phyloP scores from a whole-genome alignment of 2,888 invertebrate genomes.

The Leptopilina drosophilae region DNA sequence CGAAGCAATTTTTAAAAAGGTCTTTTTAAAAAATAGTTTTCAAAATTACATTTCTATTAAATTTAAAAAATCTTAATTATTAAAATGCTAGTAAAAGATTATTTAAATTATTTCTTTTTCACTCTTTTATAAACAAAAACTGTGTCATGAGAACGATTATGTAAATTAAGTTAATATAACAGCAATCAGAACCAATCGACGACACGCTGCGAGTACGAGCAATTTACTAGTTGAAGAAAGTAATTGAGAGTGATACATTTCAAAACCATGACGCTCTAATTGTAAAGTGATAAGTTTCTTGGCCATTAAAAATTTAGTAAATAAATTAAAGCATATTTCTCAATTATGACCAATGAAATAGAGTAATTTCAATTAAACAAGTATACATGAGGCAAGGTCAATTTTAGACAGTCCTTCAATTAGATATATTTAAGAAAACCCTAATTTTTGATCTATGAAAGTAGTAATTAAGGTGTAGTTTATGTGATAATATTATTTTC shows the following conservation, averaged over 20 bases:
- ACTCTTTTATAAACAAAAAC: slow-evolving; percentile 27
- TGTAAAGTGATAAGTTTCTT: slow-evolving; percentile 24
- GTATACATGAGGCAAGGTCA: too few species aligned
- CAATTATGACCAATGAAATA: too few species aligned
- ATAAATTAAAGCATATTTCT: background rate
- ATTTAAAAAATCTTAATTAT: too few species aligned
- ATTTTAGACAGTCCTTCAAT: too few species aligned
- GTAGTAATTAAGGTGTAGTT: too few species aligned
- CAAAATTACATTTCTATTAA: too few species aligned
- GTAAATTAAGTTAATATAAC: slow-evolving; percentile 30
- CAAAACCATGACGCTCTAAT: slow-evolving; percentile 27
- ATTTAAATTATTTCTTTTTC: background rate
- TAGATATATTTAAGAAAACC: too few species aligned
- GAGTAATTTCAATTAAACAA: too few species aligned
- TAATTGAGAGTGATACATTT: slow-evolving; percentile 27
- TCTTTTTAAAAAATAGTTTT: too few species aligned
- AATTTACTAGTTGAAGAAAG: slow-evolving; percentile 25
- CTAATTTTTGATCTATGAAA: too few species aligned
- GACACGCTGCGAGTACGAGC: slow-evolving; percentile 24
- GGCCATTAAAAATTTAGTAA: background rate
- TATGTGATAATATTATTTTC: too few species aligned
- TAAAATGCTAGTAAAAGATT: background rate
- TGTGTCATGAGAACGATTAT: slow-evolving; percentile 34
- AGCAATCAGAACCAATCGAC: slow-evolving; percentile 37
- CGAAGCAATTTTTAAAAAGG: too few species aligned